Evolutionary conservation across 2,888 invertebrate genomes (phyloP).

Genomic region (Gymnocheta viridis): DNA sequence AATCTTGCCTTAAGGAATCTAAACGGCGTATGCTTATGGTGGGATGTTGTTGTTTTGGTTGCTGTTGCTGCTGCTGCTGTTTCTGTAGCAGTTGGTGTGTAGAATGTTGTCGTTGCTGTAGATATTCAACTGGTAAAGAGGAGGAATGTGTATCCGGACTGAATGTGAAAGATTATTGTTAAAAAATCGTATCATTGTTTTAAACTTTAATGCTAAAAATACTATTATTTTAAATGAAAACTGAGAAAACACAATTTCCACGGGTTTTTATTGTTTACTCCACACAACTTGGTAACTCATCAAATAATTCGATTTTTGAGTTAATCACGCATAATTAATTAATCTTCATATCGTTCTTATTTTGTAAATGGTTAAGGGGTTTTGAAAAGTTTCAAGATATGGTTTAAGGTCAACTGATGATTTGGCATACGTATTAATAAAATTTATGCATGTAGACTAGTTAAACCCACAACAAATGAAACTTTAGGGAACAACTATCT

Average conservation of each 20-base stretch:
- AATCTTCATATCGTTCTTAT: too few relatives aligned
- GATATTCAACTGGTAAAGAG: not conserved
- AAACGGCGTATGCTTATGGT: constrained; percentile 52
- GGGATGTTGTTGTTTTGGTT: constrained; percentile 40
- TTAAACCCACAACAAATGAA: too few relatives aligned
- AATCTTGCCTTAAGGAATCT: constrained; percentile 39
- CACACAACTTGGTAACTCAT: too few relatives aligned
- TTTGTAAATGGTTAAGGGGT: too few relatives aligned
- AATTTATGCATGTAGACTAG: too few relatives aligned
- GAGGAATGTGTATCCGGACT: constrained; percentile 52
- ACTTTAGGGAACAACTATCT: too few relatives aligned
- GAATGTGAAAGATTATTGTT: not conserved
- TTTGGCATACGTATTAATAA: too few relatives aligned
- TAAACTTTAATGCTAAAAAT: not conserved
- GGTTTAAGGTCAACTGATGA: too few relatives aligned
- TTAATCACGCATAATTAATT: too few relatives aligned
- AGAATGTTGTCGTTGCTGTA: constrained; percentile 29
- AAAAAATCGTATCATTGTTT: not conserved
- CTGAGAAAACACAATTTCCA: not conserved
- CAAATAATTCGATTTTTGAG: too few relatives aligned
- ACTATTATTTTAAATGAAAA: not conserved
- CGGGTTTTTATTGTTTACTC: too few relatives aligned
- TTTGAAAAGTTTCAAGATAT: too few relatives aligned
- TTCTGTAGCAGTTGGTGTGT: not conserved
- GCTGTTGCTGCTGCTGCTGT: constrained; percentile 33